Evolutionary conservation across 2,888 invertebrate genomes (phyloP), one percentile per base, ranked within the genome.

Genomic region (Cynaeus angustus): DNA sequence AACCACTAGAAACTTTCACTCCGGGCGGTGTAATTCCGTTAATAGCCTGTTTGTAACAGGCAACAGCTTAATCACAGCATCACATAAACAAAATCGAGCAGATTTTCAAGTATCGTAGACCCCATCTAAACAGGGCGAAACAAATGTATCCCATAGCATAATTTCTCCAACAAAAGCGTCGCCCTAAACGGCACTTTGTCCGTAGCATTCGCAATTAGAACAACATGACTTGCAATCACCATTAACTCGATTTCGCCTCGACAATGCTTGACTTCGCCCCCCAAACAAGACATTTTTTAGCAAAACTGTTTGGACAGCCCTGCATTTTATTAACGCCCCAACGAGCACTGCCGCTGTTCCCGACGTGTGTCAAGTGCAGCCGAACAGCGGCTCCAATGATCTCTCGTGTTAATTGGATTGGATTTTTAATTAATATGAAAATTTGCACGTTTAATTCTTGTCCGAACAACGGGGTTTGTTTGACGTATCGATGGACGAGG

Each of bases 361-460:
- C 82, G 85, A 85, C 85, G 84, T 84, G 80, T 83, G 85, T 85
- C 85, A 85, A 83, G 84, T 84, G 83, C 85, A 85, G 84, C 80
- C 65, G 74, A 79, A 62, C 78, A 76, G 80, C 82, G 79, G 78
- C 80, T 77, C 80, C 80, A 80, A 82, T 81, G 80, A 82, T 79
- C 82, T 81, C 81, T 81, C 78, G 78, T 80, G 81, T 82, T 85
- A 85, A 85, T 85, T 85, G 85, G 84, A 85, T 84, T 81, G 82
- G 83, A 83, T 84, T 85, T 84, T 84, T 85, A 85, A 85, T 85
- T 85, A 85, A 85, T 84, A 84, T 83, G 83, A 84, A 85, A 84
- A 84, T 85, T 83, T 81, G 80, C 81, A 78, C 80, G 77, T 80
- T 81, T 80, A 79, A 80, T 78, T 70, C 52, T 67, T 61, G 53